Conservation (phyloP, 2,113 vertebrate genomes). For the Rhombomys opimus region DNA sequence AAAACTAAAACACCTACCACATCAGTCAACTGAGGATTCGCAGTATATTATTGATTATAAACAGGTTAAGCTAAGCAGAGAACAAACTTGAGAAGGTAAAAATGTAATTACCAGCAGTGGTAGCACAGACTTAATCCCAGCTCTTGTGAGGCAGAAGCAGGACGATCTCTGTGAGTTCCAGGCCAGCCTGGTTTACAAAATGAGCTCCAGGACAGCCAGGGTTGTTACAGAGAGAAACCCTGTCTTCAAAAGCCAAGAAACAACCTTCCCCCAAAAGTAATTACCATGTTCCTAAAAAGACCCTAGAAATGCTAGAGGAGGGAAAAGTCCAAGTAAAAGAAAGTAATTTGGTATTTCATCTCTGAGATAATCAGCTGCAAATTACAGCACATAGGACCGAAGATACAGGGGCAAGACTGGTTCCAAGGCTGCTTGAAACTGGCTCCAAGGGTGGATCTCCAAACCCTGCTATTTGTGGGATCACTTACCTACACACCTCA, state of each 20-base stretch:
- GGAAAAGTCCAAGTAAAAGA: not conserved
- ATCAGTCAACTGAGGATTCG: not conserved
- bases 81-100: slow-evolving; percentile 43
- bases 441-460: not conserved
- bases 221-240: too few species aligned
- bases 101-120: not conserved
- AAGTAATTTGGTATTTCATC: not conserved
- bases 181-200: too few species aligned
- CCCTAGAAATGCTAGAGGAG: not conserved
- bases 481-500: slow-evolving; percentile 1
- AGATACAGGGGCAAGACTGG: not conserved
- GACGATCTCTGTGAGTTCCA: too few species aligned
- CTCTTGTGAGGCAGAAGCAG: too few species aligned
- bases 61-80: slow-evolving; percentile 33
- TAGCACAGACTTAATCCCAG: too few species aligned
- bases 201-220: too few species aligned
- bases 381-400: not conserved
- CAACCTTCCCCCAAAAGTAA: not conserved
- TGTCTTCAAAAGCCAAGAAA: too few species aligned
- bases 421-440: not conserved
- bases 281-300: not conserved
- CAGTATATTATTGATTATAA: not conserved
- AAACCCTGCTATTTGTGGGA: not conserved
- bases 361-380: not conserved
- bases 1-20: not conserved